These are phyloP conservation scores for Suillia variegata DNA, from an alignment of 2,888 invertebrate species.

Conservation along the genomic window DNA sequence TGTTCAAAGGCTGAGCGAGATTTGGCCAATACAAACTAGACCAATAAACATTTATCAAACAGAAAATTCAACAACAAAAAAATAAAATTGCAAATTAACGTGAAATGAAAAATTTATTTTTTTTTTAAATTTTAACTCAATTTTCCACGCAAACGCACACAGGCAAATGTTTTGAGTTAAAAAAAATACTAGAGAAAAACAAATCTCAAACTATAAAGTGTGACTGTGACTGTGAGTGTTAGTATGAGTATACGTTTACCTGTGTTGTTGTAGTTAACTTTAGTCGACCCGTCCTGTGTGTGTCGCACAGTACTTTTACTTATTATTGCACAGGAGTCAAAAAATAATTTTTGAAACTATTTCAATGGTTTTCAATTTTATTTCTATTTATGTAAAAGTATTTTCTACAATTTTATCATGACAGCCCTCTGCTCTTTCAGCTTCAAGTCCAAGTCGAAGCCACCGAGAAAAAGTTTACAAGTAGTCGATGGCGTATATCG, in stretches of 20 bases:
- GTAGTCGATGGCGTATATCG: no score
- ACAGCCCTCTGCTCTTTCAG: no score
- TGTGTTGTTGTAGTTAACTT: constrained; percentile 29
- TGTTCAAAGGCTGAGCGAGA: no score
- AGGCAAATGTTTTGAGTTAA: constrained; percentile 34
- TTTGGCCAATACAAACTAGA: no score
- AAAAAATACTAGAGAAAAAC: constrained; percentile 3
- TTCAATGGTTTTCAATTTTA: no score
- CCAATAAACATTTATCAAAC: constrained; percentile 18
- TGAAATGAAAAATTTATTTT: constrained; percentile 12
- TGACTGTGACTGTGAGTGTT: constrained; percentile 21
- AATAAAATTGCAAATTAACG: constrained; percentile 21
- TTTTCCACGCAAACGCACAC: constrained; percentile 37
- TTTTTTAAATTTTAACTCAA: constrained; percentile 25
- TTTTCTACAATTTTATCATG: no score
- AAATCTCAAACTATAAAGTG: neutral
- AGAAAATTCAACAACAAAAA: constrained; percentile 2
- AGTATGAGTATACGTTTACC: no score
- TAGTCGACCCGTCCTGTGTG: constrained; percentile 12
- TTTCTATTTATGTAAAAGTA: no score
- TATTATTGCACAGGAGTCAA: constrained; percentile 4
- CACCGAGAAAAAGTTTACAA: no score
- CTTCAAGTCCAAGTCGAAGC: no score
- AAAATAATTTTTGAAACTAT: no score
- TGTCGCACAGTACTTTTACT: constrained; percentile 13